A percentile compares a stretch with the other conserved stretches of the same genome.
phyloP scores from a whole-genome alignment of 1,140 invertebrate species.

The Acromyrmex heyeri region DNA sequence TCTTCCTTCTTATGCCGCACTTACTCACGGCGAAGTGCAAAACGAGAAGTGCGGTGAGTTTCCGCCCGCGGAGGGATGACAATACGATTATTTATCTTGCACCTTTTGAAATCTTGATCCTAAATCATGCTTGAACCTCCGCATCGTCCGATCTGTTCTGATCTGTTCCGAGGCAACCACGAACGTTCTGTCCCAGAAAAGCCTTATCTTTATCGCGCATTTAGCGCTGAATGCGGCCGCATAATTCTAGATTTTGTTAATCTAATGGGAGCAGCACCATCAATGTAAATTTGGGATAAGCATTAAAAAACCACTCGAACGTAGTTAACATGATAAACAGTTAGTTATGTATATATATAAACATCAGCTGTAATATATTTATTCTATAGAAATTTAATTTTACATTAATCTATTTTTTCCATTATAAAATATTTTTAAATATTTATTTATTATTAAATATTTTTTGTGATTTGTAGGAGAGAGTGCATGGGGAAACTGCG shows the following conservation, averaged over 20 bases:
- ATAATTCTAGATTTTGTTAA: slow-evolving; percentile 29
- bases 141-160: no score
- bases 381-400: slow-evolving; percentile 11
- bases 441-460: background rate
- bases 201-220: slow-evolving; percentile 22
- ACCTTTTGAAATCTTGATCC: slow-evolving; percentile 54
- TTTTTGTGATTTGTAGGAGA: background rate
- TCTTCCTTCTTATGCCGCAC: slow-evolving; percentile 33
- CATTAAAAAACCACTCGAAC: slow-evolving; percentile 3
- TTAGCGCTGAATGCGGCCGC: slow-evolving; percentile 30
- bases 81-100: slow-evolving; percentile 63
- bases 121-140: slow-evolving; percentile 28
- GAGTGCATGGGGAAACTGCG: no score
- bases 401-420: background rate
- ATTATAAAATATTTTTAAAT: slow-evolving; percentile 18
- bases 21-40: slow-evolving; percentile 22
- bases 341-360: background rate
- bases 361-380: background rate
- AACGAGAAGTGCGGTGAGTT: slow-evolving; percentile 40
- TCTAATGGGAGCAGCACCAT: background rate
- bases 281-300: slow-evolving; percentile 24
- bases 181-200: slow-evolving; percentile 9
- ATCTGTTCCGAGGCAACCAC: background rate
- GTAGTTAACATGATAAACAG: background rate
- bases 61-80: slow-evolving; percentile 43